Conservation (phyloP, 2,113 vertebrate species). For the Eonycteris spelaea region DNA sequence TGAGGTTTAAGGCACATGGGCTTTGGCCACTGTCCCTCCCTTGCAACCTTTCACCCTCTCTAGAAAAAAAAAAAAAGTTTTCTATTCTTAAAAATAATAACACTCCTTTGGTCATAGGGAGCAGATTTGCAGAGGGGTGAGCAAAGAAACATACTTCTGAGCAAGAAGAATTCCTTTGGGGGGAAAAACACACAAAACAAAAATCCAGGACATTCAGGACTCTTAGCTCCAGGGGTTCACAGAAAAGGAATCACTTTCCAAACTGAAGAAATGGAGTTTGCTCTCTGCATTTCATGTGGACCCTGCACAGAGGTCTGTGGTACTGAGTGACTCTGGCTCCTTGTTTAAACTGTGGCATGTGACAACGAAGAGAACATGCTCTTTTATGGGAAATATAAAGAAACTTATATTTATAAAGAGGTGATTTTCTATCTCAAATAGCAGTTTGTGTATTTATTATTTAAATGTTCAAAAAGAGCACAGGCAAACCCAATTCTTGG, state of each 20-base stretch:
- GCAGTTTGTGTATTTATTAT: neutral
- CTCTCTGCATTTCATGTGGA: neutral
- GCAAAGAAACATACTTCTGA: conserved; percentile 34
- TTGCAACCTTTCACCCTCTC: neutral
- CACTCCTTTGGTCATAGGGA: neutral
- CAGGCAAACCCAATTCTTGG: neutral
- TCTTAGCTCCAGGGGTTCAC: neutral
- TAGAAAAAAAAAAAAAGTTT: conserved; percentile 19
- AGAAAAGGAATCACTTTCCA: conserved; percentile 10
- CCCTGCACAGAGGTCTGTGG: neutral
- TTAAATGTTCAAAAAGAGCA: neutral
- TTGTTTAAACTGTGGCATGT: neutral
- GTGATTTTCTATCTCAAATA: neutral
- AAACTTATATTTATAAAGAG: neutral
- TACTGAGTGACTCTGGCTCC: neutral
- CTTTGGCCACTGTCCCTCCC: neutral
- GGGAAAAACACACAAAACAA: neutral
- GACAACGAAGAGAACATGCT: neutral
- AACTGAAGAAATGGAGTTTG: neutral
- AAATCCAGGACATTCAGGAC: neutral
- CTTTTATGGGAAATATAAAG: neutral
- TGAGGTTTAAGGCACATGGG: conserved; percentile 25
- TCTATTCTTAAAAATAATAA: conserved; percentile 51
- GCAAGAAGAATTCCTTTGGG: conserved; percentile 36
- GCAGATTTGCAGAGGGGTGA: neutral